Evolutionary conservation across 53 echinoderm and acorn worm species (phyloP), one percentile per base, ranked within the genome.

Genomic region (Temnopleurus reevesii): DNA sequence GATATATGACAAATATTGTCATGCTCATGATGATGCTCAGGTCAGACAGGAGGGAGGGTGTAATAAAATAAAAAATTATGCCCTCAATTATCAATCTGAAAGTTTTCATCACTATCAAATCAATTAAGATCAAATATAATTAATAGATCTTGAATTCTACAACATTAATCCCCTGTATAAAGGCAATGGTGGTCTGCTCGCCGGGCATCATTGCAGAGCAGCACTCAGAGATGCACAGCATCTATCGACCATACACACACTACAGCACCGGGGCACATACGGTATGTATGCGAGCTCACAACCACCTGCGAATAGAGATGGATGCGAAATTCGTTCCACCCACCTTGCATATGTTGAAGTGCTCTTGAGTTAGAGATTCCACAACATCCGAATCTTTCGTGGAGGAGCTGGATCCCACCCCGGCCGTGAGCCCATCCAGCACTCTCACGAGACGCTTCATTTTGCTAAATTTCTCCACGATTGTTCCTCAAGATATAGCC

Each of bases 261-360:
- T 57, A 59, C 8, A 59, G 57, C 43, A 57, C 2, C 47, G 51
- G 84, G 43, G 31, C 26, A 21, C 84, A 56, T 59, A 80, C 80
- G 80, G 80, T 80, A 80, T 71, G 71, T 71, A 38, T 9, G 80
- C 51, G 15, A 49, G 87, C 65, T 5, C 4, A 24, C 45, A 46
- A 31, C 63, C 65, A 86, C 87, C 87, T 63, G 61, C 46, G 13
- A 44, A n/a, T n/a, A n/a, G 10, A 4, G 23, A 46, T 34, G 59
- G 55, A 30, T 25, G 3, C 12, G 60, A 29, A 60, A 28, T 27
- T 30, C 34, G 77, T 34, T 83, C 59, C 84, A 91, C 93, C 91
- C 91, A 97, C 97, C 98, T 98, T 98, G 94, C 95, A 94, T 82
- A 95, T 93, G 51, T 94, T 95, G 92, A 98, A 98, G 89, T 98